Evolutionary conservation across 2,888 invertebrate species (phyloP).

Genomic region (Sceliomorpha sp.): DNA sequence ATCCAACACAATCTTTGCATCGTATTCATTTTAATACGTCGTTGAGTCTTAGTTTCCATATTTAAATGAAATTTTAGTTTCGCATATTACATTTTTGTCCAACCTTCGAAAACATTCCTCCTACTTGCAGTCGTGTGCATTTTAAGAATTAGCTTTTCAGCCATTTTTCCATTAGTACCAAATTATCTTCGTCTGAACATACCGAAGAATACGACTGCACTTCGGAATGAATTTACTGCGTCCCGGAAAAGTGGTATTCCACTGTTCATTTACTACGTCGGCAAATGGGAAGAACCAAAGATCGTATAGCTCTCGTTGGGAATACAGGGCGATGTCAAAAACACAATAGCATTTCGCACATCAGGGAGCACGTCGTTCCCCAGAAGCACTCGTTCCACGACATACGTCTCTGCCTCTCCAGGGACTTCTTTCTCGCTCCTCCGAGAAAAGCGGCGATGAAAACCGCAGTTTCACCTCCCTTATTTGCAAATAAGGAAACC

Average conservation of each 20-base stretch:
- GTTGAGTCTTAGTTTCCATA: no score
- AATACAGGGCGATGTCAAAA: conserved; percentile 46
- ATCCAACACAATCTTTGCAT: no score
- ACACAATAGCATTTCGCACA: conserved; percentile 50
- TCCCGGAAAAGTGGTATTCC: conserved; percentile 24
- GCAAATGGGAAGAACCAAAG: conserved; percentile 30
- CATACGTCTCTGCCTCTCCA: conserved; percentile 28
- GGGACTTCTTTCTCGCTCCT: conserved; percentile 25
- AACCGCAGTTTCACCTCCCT: conserved; percentile 32
- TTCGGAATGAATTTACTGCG: conserved; percentile 32
- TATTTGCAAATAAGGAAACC: conserved; percentile 52
- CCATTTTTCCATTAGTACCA: no score
- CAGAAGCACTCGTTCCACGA: conserved; percentile 23
- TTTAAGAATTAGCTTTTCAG: no score
- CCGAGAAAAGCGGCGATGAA: conserved; percentile 17
- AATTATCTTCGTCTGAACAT: no score
- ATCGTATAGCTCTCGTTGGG: conserved; percentile 22
- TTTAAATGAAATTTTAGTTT: no score
- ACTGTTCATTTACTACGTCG: conserved; percentile 41
- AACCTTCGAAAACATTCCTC: no score
- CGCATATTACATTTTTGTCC: no score
- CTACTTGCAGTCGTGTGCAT: no score
- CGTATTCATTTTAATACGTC: no score
- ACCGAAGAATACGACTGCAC: conserved; percentile 28
- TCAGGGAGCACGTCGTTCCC: conserved; percentile 40